Conservation (phyloP, 2,888 invertebrate genomes). For the Sialis fuliginosa region DNA sequence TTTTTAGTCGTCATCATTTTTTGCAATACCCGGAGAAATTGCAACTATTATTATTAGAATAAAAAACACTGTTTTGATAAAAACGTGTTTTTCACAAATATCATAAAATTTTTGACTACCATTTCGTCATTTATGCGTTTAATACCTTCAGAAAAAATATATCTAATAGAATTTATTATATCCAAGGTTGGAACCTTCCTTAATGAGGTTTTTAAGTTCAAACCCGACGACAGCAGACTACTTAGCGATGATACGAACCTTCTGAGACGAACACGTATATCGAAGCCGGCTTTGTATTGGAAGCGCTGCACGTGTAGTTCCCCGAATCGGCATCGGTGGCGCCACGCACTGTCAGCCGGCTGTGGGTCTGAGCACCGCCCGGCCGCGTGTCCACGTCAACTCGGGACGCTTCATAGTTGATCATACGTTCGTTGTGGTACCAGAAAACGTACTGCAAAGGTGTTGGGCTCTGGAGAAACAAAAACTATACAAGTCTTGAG, state of each 20-base stretch:
- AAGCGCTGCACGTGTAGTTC: conserved; percentile 80
- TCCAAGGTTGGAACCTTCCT: neutral
- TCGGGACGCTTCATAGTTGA: conserved; percentile 76
- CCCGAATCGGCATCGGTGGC: conserved; percentile 76
- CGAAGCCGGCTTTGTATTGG: conserved; percentile 77
- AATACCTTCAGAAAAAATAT: neutral
- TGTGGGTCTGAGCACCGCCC: conserved; percentile 63
- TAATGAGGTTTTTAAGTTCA: neutral
- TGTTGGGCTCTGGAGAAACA: conserved; percentile 59
- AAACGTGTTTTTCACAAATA: no score
- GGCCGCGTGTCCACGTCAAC: conserved; percentile 71
- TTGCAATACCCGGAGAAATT: no score
- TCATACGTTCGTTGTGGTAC: conserved; percentile 89
- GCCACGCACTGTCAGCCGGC: conserved; percentile 64
- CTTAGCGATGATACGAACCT: conserved; percentile 30
- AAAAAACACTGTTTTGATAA: no score
- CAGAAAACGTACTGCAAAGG: conserved; percentile 91
- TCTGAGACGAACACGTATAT: conserved; percentile 82
- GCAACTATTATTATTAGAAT: no score
- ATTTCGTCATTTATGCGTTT: neutral
- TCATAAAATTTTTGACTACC: no score
- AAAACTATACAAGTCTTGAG: no score
- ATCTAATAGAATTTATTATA: neutral
- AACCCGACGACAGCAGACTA: conserved; percentile 22
- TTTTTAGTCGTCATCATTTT: no score